A percentile compares a stretch with the other conserved stretches of the same genome.
These are phyloP conservation scores for Oxyscelio sp. DNA, from an alignment of 2,888 invertebrate species.

Conservation along the genomic window DNA sequence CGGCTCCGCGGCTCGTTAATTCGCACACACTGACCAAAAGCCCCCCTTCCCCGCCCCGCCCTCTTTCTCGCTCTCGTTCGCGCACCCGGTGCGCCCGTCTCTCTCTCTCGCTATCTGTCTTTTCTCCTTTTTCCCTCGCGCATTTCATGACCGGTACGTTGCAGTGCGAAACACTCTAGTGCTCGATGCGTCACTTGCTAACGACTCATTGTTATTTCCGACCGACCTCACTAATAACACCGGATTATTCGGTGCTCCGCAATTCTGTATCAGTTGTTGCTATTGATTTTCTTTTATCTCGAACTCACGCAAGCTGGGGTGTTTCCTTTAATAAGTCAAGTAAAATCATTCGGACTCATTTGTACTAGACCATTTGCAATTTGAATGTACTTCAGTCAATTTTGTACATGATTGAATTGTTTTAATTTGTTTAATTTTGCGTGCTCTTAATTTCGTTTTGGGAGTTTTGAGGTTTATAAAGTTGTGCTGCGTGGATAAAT, in stretches of 20 bases:
- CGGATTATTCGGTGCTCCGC: constrained; percentile 48
- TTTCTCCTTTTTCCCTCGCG: constrained; percentile 24
- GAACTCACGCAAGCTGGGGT: background rate
- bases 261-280: constrained; percentile 16
- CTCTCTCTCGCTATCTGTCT: constrained; percentile 1
- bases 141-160: constrained; percentile 21
- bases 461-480: no score
- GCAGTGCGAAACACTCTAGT: constrained; percentile 19
- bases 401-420: no score
- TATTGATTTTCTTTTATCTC: constrained; percentile 38
- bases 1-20: no score
- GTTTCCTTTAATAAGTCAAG: constrained; percentile 6
- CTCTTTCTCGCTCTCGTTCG: background rate
- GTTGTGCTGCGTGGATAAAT: no score
- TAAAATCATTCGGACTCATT: background rate
- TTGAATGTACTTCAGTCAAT: no score
- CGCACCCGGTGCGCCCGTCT: no score
- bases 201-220: constrained; percentile 64
- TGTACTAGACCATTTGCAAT: no score
- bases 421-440: no score
- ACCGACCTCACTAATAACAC: constrained; percentile 55
- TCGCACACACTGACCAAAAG: constrained; percentile 62
- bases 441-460: no score
- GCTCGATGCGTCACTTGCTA: constrained; percentile 60
- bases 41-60: background rate